phyloP scores from a whole-genome alignment of 2,113 vertebrate species.

The Cepphus grylle region DNA sequence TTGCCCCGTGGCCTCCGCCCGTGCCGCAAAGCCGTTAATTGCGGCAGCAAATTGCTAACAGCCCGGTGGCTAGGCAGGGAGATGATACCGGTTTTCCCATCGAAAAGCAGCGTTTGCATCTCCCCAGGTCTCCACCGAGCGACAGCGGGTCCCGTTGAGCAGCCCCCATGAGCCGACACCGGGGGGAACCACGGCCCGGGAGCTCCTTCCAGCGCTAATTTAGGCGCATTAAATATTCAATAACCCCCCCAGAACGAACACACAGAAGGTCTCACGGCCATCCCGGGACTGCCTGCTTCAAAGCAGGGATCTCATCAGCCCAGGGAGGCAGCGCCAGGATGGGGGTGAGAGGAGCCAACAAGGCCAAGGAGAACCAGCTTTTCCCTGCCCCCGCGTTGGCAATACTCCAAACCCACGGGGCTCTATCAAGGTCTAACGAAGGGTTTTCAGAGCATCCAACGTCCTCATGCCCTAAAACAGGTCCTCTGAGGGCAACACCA shows the following conservation, averaged over 20 bases:
- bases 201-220: background rate
- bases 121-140: background rate
- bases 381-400: background rate
- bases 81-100: background rate
- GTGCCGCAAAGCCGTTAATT: background rate
- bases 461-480: background rate
- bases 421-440: background rate
- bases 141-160: background rate
- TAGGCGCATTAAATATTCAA: background rate
- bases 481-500: background rate
- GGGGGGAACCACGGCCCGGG: fast-evolving
- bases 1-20: background rate
- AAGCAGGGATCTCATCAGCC: background rate
- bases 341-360: too few relatives aligned
- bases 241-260: background rate
- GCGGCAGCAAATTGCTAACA: background rate
- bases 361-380: background rate
- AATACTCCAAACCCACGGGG: background rate
- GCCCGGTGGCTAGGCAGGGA: background rate
- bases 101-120: background rate
- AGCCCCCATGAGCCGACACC: background rate
- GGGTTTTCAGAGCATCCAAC: background rate
- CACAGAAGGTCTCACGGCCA: background rate
- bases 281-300: background rate
- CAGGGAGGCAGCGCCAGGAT: background rate